Evolutionary conservation across 2,113 vertebrate genomes (phyloP).

Genomic region (Sinosuthora webbiana): DNA sequence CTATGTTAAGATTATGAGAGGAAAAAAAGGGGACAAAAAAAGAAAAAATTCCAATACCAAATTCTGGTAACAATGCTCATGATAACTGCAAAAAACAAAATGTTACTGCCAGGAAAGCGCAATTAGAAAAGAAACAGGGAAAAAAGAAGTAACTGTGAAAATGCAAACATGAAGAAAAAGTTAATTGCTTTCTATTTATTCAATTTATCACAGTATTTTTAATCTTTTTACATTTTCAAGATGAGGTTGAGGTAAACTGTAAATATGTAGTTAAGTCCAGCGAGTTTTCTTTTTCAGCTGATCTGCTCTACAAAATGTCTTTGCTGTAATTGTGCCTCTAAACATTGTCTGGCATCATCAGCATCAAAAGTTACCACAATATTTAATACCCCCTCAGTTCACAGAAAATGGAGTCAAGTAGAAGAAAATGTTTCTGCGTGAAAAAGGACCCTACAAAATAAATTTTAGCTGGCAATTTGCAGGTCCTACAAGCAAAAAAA

Average conservation of each 20-base stretch:
- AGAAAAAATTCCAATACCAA: neutral
- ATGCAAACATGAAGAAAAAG: slow-evolving; percentile 26
- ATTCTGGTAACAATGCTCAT: neutral
- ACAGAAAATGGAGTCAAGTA: slow-evolving; percentile 37
- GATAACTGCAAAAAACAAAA: slow-evolving; percentile 5
- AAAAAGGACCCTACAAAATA: neutral
- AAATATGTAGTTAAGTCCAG: slow-evolving; percentile 23
- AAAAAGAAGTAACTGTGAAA: slow-evolving; percentile 1
- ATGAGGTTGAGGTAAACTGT: neutral
- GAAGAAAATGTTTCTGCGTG: neutral
- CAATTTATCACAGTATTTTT: slow-evolving; percentile 17
- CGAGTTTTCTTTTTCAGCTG: slow-evolving; percentile 13
- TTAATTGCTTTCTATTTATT: slow-evolving; percentile 37
- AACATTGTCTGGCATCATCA: slow-evolving; percentile 60
- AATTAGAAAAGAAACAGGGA: neutral
- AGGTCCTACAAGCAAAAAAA: neutral
- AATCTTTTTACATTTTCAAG: slow-evolving; percentile 6
- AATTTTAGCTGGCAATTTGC: neutral
- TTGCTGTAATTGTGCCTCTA: slow-evolving; percentile 56
- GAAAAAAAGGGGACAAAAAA: neutral
- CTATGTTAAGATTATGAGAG: neutral
- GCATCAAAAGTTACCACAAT: slow-evolving; percentile 35
- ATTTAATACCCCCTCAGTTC: slow-evolving; percentile 16
- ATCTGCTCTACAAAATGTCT: neutral
- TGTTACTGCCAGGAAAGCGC: neutral